Percentiles rank a stretch among this genome's conserved stretches.
These are phyloP conservation scores for Uloborus plumipes DNA, from an alignment of 2,888 invertebrate genomes.

Conservation along the genomic window DNA sequence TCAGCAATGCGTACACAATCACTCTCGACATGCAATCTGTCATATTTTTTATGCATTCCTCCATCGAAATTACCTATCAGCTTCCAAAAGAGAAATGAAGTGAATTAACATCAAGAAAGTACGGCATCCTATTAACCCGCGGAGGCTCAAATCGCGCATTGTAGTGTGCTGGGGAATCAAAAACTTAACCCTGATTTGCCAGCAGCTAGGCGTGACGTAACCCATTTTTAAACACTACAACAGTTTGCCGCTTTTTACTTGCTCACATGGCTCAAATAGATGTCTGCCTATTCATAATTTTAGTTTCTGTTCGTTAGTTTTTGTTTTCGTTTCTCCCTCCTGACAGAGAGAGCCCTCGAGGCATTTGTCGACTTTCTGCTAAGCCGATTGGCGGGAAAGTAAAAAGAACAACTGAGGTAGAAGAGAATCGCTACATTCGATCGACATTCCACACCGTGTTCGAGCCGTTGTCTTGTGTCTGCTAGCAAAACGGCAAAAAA, in stretches of 20 bases:
- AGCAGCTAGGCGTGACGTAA: slow-evolving; percentile 61
- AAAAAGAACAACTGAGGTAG: too few relatives aligned
- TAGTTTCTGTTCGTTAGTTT: background rate
- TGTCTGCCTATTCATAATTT: background rate
- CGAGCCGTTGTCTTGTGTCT: background rate
- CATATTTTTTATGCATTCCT: too few relatives aligned
- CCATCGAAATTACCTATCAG: too few relatives aligned
- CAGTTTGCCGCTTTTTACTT: slow-evolving; percentile 12
- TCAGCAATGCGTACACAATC: too few relatives aligned
- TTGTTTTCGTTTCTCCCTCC: slow-evolving; percentile 11
- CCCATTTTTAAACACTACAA: slow-evolving; percentile 37
- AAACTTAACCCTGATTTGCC: slow-evolving; percentile 58
- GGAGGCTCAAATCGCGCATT: background rate
- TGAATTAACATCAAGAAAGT: background rate
- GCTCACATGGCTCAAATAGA: background rate
- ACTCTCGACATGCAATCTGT: too few relatives aligned
- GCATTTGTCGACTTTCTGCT: too few relatives aligned
- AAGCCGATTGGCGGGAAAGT: too few relatives aligned
- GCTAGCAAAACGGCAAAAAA: slow-evolving; percentile 35
- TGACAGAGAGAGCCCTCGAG: background rate
- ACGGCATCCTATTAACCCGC: slow-evolving; percentile 15
- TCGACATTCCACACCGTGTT: slow-evolving; percentile 15
- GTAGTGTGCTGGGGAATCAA: background rate
- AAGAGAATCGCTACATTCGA: background rate
- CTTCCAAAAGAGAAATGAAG: too few relatives aligned